Evolutionary conservation across 2,888 invertebrate genomes (phyloP).

Genomic region (Dichetophora obliterata): DNA sequence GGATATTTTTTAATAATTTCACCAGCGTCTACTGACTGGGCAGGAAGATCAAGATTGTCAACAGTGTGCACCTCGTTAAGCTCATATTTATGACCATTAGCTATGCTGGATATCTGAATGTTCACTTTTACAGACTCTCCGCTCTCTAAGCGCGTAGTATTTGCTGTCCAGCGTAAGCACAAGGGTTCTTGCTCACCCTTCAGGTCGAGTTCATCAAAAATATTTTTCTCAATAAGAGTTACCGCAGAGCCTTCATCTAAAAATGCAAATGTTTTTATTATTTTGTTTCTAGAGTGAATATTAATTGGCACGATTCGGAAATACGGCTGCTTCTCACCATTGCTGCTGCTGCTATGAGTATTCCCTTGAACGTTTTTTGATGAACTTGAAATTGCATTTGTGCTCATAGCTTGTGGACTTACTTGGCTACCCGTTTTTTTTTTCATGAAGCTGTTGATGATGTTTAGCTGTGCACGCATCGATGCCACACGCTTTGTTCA

Average conservation of each 20-base stretch:
- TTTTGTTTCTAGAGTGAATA: conserved; percentile 14
- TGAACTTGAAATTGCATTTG: neutral
- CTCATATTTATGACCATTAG: neutral
- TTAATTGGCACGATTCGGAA: conserved; percentile 32
- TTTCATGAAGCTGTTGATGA: too few relatives aligned
- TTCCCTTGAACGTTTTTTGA: conserved; percentile 1
- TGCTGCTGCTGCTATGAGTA: conserved; percentile 28
- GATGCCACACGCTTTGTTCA: neutral
- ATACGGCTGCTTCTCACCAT: conserved; percentile 17
- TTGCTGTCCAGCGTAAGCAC: conserved; percentile 25
- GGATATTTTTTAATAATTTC: conserved; percentile 2
- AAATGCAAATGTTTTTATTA: conserved; percentile 21
- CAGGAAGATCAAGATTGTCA: neutral
- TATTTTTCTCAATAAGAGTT: neutral
- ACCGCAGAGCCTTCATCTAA: conserved; percentile 13
- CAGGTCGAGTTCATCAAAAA: neutral
- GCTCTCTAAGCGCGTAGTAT: neutral
- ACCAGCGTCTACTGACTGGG: conserved; percentile 11
- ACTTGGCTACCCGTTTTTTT: too few relatives aligned
- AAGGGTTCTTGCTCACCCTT: neutral
- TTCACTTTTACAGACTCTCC: neutral
- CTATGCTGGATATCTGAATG: neutral
- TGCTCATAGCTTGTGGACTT: neutral
- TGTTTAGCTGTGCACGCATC: too few relatives aligned
- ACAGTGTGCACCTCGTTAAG: conserved; percentile 5